Percentiles rank a stretch among this genome's conserved stretches.
These are phyloP conservation scores for Cryptomyrus ogoouensis DNA, from an alignment of 2,113 vertebrate species.

Conservation along the genomic window DNA sequence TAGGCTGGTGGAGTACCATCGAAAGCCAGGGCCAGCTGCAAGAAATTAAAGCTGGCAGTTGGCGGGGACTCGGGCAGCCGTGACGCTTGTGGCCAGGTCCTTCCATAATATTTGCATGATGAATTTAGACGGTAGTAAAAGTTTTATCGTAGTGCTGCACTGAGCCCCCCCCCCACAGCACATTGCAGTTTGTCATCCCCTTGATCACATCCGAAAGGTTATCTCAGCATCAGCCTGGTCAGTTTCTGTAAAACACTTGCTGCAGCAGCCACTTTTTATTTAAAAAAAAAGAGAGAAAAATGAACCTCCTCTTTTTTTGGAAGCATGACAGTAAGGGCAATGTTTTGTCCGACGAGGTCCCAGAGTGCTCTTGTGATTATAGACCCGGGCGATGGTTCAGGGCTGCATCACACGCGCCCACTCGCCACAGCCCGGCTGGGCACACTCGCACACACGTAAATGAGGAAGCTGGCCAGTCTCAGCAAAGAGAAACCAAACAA, in stretches of 20 bases:
- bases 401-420: not conserved
- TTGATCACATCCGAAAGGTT: not conserved
- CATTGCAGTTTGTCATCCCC: not conserved
- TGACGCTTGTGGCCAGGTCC: slow-evolving; percentile 49
- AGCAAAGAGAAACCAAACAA: not conserved
- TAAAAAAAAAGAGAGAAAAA: not conserved
- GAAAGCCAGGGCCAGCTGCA: slow-evolving; percentile 56
- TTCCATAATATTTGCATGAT: slow-evolving; percentile 55
- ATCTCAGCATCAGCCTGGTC: not conserved
- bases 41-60: slow-evolving; percentile 64
- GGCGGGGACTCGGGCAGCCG: slow-evolving; percentile 54
- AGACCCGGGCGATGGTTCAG: not conserved
- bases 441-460: not conserved
- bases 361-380: not conserved
- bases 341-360: slow-evolving; percentile 1
- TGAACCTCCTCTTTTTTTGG: not conserved
- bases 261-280: not conserved
- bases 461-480: not conserved
- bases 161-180: not conserved
- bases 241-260: not conserved
- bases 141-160: slow-evolving; percentile 53
- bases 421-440: not conserved
- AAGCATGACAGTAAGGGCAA: not conserved
- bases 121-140: slow-evolving; percentile 53
- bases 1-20: slow-evolving; percentile 48